phyloP scores from a whole-genome alignment of 2,797 vertebrate genomes.

The Cossypha caffra region DNA sequence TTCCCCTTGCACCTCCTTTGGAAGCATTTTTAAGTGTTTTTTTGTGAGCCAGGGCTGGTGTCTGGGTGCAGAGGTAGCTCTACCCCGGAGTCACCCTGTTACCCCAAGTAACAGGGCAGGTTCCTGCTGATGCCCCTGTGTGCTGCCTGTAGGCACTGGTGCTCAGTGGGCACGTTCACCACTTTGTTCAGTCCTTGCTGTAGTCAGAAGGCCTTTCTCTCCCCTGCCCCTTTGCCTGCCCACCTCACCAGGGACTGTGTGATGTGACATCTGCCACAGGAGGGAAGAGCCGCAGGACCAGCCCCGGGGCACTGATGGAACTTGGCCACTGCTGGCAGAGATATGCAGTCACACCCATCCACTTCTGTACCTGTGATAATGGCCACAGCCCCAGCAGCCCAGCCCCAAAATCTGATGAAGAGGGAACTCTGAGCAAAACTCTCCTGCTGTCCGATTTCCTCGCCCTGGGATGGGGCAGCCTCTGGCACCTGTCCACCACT shows the following conservation, averaged over 20 bases:
- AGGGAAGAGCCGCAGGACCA: neutral
- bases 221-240: neutral
- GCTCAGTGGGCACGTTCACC: accelerated
- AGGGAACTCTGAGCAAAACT: neutral
- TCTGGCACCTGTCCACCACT: neutral
- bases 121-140: neutral
- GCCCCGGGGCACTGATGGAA: neutral
- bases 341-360: neutral
- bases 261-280: neutral
- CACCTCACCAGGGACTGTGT: neutral
- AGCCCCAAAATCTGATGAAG: neutral
- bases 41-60: neutral
- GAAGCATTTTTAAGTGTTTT: accelerated
- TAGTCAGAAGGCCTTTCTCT: neutral
- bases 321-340: neutral
- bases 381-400: neutral
- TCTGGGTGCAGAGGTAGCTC: neutral
- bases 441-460: neutral
- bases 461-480: accelerated
- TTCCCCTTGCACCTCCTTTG: neutral
- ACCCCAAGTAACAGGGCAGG: neutral
- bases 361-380: neutral
- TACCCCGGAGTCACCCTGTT: neutral
- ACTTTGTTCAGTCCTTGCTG: neutral
- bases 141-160: neutral